Conservation (phyloP, 2,797 vertebrate genomes). For the Malacoctenus gilli region DNA sequence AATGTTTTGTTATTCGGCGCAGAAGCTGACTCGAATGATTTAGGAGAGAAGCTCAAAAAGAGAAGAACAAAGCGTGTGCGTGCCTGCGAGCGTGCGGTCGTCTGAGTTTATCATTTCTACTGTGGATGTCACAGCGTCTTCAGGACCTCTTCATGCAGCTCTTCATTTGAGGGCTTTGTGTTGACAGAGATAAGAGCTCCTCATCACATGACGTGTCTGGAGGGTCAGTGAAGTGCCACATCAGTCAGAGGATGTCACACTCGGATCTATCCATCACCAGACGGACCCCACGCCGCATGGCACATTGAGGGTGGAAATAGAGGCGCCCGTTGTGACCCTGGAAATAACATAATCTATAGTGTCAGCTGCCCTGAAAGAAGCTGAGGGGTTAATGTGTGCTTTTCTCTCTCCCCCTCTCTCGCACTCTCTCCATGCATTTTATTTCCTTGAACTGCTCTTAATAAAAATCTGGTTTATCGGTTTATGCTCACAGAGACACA, state of each 20-base stretch:
- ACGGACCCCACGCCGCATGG: conserved; percentile 4
- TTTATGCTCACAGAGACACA: too few species aligned
- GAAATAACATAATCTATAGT: conserved; percentile 4
- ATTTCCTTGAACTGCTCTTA: too few species aligned
- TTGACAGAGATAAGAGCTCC: conserved; percentile 31
- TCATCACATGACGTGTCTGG: conserved; percentile 33
- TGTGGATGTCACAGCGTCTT: conserved; percentile 15
- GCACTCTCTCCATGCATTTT: too few species aligned
- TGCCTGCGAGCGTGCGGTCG: not conserved
- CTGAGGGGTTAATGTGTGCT: too few species aligned
- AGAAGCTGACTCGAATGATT: conserved; percentile 6
- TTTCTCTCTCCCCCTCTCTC: too few species aligned
- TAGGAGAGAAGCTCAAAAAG: not conserved
- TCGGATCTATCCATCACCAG: conserved; percentile 22
- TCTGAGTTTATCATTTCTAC: conserved; percentile 3
- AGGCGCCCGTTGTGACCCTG: not conserved
- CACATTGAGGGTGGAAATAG: not conserved
- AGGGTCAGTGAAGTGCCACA: conserved; percentile 26
- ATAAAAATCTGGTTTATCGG: too few species aligned
- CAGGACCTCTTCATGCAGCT: conserved; percentile 20
- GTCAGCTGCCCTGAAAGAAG: not conserved
- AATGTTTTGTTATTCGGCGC: not conserved
- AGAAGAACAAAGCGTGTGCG: not conserved
- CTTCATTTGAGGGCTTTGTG: conserved; percentile 23
- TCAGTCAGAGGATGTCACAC: conserved; percentile 25